Base-by-base conservation (phyloP, 2,888 invertebrate genomes). In the Pardosa pseudoannulata region DNA sequence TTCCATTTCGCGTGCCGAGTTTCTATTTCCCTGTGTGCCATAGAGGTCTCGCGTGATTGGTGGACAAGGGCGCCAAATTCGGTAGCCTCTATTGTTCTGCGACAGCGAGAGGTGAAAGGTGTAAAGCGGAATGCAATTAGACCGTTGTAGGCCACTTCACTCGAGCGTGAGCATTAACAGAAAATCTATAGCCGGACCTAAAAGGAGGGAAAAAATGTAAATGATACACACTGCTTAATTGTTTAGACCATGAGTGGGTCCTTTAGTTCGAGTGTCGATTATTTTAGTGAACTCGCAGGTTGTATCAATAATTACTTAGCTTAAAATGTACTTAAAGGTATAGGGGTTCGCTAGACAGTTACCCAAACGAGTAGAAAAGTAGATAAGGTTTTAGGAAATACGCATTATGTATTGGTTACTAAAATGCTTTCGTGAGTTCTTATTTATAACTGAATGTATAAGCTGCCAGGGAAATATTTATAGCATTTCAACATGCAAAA, bases 111-210 rank as follows among this genome's bases (percentile, higher is more conserved):
- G 29, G 65, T 65, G 13, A 65, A 65, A 65, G 65, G 65, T 56
- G 56, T 31, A 65, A 65, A 28, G 31, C 29, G 7, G 32, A 36
- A 13, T 36, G 36, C 39, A 36, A 27, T 36, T 36, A 27, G 36
- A 9, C 68, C 23, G 19, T 23, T 9, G 68, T 68, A 11, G 68
- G 39, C 68, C 68, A 68, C 68, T 68, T 68, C 68, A 68, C 16
- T 31, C 39, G 23, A 39, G 68, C 68, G 36, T 36, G 32, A 36
- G 32, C 36, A 36, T 36, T 27, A 68, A 68, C 36, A 36, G 39
- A 23, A 36, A 39, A 68, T 68, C 68, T 39, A 68, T 68, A 19
- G 28, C 28, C 19, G 9, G 32, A n/a, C 7, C n/a, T 6, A 3
- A 29, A 32, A 67, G 19, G 13, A 68, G 23, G 28, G 19, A 23